phyloP scores from a whole-genome alignment of 1,140 invertebrate genomes.

The Meloidogyne chitwoodi region DNA sequence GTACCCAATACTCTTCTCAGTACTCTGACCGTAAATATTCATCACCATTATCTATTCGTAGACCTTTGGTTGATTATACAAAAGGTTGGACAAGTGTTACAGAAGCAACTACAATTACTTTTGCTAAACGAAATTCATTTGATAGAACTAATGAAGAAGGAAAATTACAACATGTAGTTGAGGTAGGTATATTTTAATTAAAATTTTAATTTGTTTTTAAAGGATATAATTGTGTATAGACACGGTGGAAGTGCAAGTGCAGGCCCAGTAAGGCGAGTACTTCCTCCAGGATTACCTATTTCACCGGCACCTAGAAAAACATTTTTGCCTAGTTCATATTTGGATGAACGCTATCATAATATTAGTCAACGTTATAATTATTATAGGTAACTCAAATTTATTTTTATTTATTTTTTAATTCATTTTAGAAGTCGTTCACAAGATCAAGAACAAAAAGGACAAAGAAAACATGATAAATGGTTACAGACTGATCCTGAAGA shows the following conservation, averaged over 20 bases:
- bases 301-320: slow-evolving; percentile 3
- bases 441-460: slow-evolving; percentile 10
- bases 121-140: slow-evolving; percentile 26
- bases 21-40: neutral
- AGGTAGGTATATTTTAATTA: neutral
- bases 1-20: neutral
- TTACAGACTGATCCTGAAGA: slow-evolving; percentile 25
- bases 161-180: slow-evolving; percentile 18
- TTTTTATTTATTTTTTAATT: neutral
- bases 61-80: neutral
- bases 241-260: slow-evolving; percentile 1
- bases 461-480: slow-evolving; percentile 30
- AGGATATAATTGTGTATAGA: slow-evolving; percentile 32
- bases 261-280: neutral
- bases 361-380: slow-evolving; percentile 31
- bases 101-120: slow-evolving; percentile 37
- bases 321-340: neutral
- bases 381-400: neutral
- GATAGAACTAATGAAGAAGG: slow-evolving; percentile 18
- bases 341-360: slow-evolving; percentile 23
- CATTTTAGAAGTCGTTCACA: slow-evolving; percentile 30
- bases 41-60: neutral
- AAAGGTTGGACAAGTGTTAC: slow-evolving; percentile 35
- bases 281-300: slow-evolving; percentile 12
- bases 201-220: neutral